Base-by-base conservation (phyloP, 2,888 invertebrate species). In the Caenorhabditis sinica region DNA sequence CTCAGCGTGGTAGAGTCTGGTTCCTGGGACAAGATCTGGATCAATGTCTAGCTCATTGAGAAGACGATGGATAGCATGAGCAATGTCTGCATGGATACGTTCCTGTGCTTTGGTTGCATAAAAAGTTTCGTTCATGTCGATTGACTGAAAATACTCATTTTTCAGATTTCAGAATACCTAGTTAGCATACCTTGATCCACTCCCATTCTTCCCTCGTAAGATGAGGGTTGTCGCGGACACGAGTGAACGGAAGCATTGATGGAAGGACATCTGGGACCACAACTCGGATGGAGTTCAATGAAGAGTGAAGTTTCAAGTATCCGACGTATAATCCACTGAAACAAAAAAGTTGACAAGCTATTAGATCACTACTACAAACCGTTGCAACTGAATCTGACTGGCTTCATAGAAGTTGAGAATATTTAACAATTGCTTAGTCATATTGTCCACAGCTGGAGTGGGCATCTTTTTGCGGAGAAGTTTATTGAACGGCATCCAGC, bases 151-250 rank as follows among this genome's bases (percentile, higher is more conserved):
- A 49, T 8, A 33, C 4, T 23, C 23, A 17, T 25, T 13, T 17
- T 73, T 5, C 53, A 5, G 13, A 28, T 58, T 30, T 0, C 28
- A n/a, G n/a, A 49, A n/a, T 25, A 23, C n/a, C 17, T 36, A 15
- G 11, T 60, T 49, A n/a, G n/a, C n/a, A n/a, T 40, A 88, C 89
- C 82, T 87, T 88, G 2, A 89, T 87, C 93, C 96, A 96, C 89
- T 96, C 96, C 98, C 98, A 98, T 93, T 98, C 98, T 93, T 98
- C 98, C 33, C 96, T 96, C 94, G 65, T 94, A 0, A 99, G 96
- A 93, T 98, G 97, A 0, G 97, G 96, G 94, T 98, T 98, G 89
- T 97, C 96, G 83, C 98, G 94, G 49, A 98, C 95, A 93, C 96
- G 96, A 86, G 96, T 96, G 93, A 97, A 96, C 0, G 98, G 98